Evolutionary conservation across 2,113 vertebrate species (phyloP), one percentile per base, ranked within the genome.

Genomic region (Oryzias woworae): DNA sequence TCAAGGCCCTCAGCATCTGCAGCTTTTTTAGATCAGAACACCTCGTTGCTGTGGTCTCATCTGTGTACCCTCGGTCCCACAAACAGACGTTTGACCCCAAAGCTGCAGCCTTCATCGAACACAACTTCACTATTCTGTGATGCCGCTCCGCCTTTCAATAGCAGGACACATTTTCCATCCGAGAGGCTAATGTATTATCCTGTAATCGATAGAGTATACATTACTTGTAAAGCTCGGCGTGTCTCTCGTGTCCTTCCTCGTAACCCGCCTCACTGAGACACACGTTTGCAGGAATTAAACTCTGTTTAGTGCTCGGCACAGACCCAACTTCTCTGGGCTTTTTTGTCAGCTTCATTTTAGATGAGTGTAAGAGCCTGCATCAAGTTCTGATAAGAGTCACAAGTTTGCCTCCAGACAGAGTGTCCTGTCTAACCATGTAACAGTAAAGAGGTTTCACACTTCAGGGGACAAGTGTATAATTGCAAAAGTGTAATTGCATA

Each of bases 121-220:
- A 31, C 68, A 71, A 75, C 77, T 80, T 76, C 74, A 71, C 66
- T 79, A 58, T 72, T 65, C 62, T 23, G 62, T 76, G 64, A 74
- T 62, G 66, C 42, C 23, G 55, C 7, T 59, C 53, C 69, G 80
- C 71, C 73, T 82, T 73, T 78, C 77, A 82, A 79, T 69, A 53
- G 58, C 23, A 1, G 56, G 45, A 62, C 71, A 73, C 61, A 49
- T 46, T 60, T 82, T 84, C 76, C 74, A 80, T 63, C 84, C 80
- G 83, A 83, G 85, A 89, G 88, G 86, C 87, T 87, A 74, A 87
- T 85, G 69, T 53, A 17, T 47, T 58, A 46, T 70, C 50, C 47
- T 75, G 57, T 73, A 73, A 78, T 82, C 51, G 5, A 46, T 67
- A 72, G 46, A 71, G 72, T 80, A 56, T 78, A 71, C 74, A 61